Base-by-base conservation (phyloP, 2,797 vertebrate species). In the Antennarius maculatus region DNA sequence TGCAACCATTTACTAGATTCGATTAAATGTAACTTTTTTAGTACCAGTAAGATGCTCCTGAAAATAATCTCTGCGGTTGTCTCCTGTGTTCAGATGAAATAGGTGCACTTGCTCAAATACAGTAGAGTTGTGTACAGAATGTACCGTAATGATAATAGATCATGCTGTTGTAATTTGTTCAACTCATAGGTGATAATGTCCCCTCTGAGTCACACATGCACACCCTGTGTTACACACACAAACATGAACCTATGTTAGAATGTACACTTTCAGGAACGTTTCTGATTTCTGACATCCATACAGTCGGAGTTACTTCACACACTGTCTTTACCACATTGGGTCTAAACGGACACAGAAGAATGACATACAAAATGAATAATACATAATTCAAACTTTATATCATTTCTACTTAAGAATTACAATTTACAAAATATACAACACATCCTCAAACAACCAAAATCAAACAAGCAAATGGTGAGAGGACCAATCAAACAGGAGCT, bases 371-470 rank as follows among this genome's bases (percentile, higher is more conserved):
- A 18, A 55, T 53, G 43, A 84, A 49, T 67, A 65, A 83, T 85
- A 79, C 66, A 89, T 88, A 85, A 92, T 92, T 83, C 53, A 16
- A 83, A 87, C 71, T 93, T 93, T 93, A 93, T 93, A 85, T 89
- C 23, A 73, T 82, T 88, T 92, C 80, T 91, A 91, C 91, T 85
- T 79, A 89, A 90, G 86, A 91, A 87, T 67, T 86, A 67, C 79
- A 13, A 88, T 93, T 89, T 93, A 94, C 92, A 94, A 92, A 92
- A 93, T 94, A 74, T 92, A 95, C 92, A 94, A 85, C 63, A 87
- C 85, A 85, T 89, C 76, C 86, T 90, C 76, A 86, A 80, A 89
- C 74, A 88, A 75, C 69, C 84, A 77, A 67, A 89, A 82, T 90
- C 87, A 86, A 88, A 90, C 82, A 88, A 85, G 63, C 86, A 83